Base-by-base conservation (phyloP, 2,113 vertebrate species). In the Urocitellus parryii region DNA sequence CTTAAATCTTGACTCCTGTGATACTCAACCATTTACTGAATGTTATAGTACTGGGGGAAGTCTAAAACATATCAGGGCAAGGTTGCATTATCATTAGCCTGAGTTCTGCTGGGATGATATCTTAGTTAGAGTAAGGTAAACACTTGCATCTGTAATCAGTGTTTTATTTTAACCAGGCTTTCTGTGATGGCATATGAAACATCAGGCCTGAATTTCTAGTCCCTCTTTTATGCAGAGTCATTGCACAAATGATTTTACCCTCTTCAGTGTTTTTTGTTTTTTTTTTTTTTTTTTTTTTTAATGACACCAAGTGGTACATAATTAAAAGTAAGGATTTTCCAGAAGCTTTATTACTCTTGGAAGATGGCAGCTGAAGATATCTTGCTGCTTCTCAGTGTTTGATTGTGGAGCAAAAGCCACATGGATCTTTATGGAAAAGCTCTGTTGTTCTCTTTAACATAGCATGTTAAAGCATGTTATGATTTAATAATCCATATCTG, bases 251-350 rank as follows among this genome's bases (percentile, higher is more conserved):
- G 61, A 39, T 65, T 89, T 63, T 53, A 67, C 10, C 76, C 34
- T 74, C 83, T 83, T 48, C 37, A 20, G 18, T 58, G 39, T 20
- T 58, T 91, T 56, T 91, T 68, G 84, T 67, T 51, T 51, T 51
- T 56, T 91, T 68, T 88, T 67, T 51, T 51, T 51, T n/a, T n/a
- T n/a, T 56, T 91, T 68, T 88, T 67, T 51, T 51, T 51, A 91
- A 79, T 85, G 56, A 88, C 2, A 39, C 53, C 39, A 84, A 45
- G 48, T 68, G 34, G 22, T 63, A 34, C 34, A n/a, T 94, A 68
- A 61, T 85, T 88, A 88, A 68, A 94, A 88, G 32, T 83, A 94
- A 74, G 70, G 11, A 34, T 94, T 77, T 94, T 4, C 58, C 51
- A 92, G 48, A 72, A 77, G 58, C 16, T 53, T 65, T 74, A n/a